Base-by-base conservation (phyloP, 2,113 vertebrate species). In the Microtus montanus region DNA sequence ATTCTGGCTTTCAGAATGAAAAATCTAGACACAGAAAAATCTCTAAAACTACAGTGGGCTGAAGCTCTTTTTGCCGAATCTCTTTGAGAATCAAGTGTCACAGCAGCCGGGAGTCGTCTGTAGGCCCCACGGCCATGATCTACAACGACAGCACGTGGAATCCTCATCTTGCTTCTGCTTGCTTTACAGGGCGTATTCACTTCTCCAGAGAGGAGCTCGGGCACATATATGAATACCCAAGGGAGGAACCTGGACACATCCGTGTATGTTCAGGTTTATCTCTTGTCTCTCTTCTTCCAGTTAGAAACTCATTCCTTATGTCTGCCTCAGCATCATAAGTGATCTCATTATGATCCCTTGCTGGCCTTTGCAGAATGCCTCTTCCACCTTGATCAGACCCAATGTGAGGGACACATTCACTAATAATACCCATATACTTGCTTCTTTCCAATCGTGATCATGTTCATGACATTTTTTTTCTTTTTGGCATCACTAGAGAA, bases 321-420 rank as follows among this genome's bases (percentile, higher is more conserved):
- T 94, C 89, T 93, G 54, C 90, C 66, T 70, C 74, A 30, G 83
- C 70, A 44, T 85, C 3, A 87, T 97, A 91, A 90, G 64, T 93
- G 80, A n/a, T 92, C 87, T 97, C 84, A 93, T 96, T 97, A 96
- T 91, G 54, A 87, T 77, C 44, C 35, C 97, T 26, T 28, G 44
- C 47, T 71, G 77, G 35, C 86, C 66, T 88, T 97, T 79, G 19
- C 35, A 30, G n/a, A 93, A n/a, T 15, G 47, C 73, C 93, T 41
- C 74, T 89, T 96, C 94, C 89, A 63, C 80, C 92, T 73, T 90
- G 33, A 41, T 87, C 52, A 68, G 66, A 91, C 94, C 70, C 97
- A 80, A 96, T 94, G 30, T 12, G 63, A 95, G 47, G 52, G 92
- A 97, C 97, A 95, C 83, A 8, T 14, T 91, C 78, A 89, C 91